phyloP scores from a whole-genome alignment of 2,797 vertebrate species.

The Fistularia tabacaria region DNA sequence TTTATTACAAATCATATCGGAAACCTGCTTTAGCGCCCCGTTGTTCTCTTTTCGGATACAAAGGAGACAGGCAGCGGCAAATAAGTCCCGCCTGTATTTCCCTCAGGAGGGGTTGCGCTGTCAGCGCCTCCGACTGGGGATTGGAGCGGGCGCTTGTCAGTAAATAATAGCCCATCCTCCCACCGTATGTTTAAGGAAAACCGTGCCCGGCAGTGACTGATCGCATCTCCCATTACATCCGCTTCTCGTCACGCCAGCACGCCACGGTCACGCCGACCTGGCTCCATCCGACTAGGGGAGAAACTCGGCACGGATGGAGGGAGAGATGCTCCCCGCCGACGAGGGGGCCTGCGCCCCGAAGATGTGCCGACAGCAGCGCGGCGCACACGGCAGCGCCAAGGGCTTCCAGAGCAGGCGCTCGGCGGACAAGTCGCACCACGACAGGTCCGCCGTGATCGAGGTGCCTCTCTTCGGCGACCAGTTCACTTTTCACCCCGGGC shows the following conservation, averaged over 20 bases:
- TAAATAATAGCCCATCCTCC: constrained; percentile 79
- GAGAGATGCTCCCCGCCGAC: constrained; percentile 84
- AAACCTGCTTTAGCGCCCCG: constrained; percentile 34
- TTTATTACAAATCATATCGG: constrained; percentile 18
- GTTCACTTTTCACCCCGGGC: constrained; percentile 70
- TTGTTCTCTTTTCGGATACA: constrained; percentile 38
- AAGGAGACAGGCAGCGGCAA: constrained; percentile 52
- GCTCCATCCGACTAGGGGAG: constrained; percentile 43
- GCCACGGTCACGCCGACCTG: constrained; percentile 36
- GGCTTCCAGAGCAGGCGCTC: constrained; percentile 84
- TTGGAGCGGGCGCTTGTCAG: constrained; percentile 90
- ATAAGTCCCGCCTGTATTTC: constrained; percentile 69
- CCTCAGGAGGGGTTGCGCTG: constrained; percentile 59
- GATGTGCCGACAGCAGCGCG: constrained; percentile 86
- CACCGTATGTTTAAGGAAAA: constrained; percentile 52
- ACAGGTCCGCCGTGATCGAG: constrained; percentile 87
- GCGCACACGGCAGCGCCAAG: constrained; percentile 86
- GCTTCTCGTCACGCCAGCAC: constrained; percentile 64
- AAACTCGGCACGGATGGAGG: constrained; percentile 79
- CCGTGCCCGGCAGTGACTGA: constrained; percentile 67
- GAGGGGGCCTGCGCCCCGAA: constrained; percentile 86
- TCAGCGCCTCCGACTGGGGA: constrained; percentile 77
- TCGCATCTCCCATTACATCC: constrained; percentile 46
- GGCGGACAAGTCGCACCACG: constrained; percentile 82
- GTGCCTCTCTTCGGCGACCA: constrained; percentile 82